These are phyloP conservation scores for Diplazon laetatorius DNA, from an alignment of 2,888 invertebrate genomes.

Conservation along the genomic window DNA sequence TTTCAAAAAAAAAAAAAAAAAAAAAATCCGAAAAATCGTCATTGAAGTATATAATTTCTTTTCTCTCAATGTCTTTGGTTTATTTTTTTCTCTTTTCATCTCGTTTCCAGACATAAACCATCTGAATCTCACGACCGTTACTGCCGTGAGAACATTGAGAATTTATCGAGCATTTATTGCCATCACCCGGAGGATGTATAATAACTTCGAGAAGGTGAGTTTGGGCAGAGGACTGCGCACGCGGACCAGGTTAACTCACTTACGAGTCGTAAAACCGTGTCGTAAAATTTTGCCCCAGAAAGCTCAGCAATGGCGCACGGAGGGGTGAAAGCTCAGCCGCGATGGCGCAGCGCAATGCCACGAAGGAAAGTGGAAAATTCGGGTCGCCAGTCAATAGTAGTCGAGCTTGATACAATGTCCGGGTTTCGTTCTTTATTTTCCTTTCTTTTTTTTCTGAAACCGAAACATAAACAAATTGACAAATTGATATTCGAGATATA, in stretches of 20 bases:
- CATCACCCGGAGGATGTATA: slow-evolving; percentile 49
- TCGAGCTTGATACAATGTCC: not conserved
- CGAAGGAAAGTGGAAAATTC: not conserved
- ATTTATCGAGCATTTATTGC: slow-evolving; percentile 60
- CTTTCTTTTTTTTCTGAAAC: not conserved
- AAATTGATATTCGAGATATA: no score
- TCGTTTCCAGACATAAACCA: not conserved
- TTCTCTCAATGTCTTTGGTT: not conserved
- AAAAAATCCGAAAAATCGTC: not conserved
- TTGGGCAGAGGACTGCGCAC: not conserved
- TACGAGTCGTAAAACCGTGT: slow-evolving; percentile 46
- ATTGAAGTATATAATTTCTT: not conserved
- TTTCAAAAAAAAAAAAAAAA: not conserved
- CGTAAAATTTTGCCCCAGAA: slow-evolving; percentile 47
- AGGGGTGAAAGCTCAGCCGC: slow-evolving; percentile 16
- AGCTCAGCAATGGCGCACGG: slow-evolving; percentile 19
- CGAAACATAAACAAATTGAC: slow-evolving; percentile 2
- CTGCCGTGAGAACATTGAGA: slow-evolving; percentile 9
- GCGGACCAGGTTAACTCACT: slow-evolving; percentile 48
- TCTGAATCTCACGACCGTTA: slow-evolving; percentile 11
- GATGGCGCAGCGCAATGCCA: slow-evolving; percentile 11
- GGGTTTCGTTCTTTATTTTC: no score
- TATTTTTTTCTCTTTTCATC: not conserved
- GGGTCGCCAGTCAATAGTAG: not conserved
- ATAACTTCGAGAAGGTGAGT: slow-evolving; percentile 49